Base-by-base conservation (phyloP, 1,140 invertebrate genomes). In the Solenopsis fugax region DNA sequence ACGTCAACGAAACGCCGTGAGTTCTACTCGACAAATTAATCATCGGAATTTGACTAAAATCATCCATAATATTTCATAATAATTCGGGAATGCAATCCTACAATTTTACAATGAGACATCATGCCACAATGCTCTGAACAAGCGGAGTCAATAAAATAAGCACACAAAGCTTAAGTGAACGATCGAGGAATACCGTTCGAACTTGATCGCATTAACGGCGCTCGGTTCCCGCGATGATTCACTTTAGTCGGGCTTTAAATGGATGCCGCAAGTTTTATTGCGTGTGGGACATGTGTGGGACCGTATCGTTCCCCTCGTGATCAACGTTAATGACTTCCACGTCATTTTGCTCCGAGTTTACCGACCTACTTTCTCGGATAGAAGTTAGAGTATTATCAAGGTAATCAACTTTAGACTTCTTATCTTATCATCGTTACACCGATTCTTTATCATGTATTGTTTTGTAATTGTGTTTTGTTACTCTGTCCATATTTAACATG, bases 231-330 rank as follows among this genome's bases (percentile, higher is more conserved):
- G 41, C 65, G 18, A 75, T 84, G 69, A 84, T 18, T 84, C 80
- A 84, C 41, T 82, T 73, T 16, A 6, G 18, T 75, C 24, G n/a
- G 69, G 24, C 54, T 84, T 52, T 72, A 84, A 75, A 84, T 50
- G 52, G 13, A 34, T 21, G 37, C 41, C 6, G 13, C 13, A n/a
- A 24, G 41, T 34, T 62, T 50, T 60, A 84, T 84, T 84, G 34
- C 41, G 54, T 18, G 52, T 58, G 65, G 65, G 65, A 81, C 16
- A 65, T 13, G 29, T 72, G 50, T 73, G 34, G 64, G 64, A 80
- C 13, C 18, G 24, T 64, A 62, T 52, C 12, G 10, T 41, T 50
- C 6, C 24, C 45, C 41, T 78, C 41, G 45, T 52, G 24, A 78
- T 65, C 58, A n/a, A 4, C 24, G 34, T 21, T 67, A 67, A 69